A percentile compares a stretch with the other conserved stretches of the same genome.
These are phyloP conservation scores for Nymphalis polychloros DNA, from an alignment of 2,888 invertebrate genomes.

Conservation along the genomic window DNA sequence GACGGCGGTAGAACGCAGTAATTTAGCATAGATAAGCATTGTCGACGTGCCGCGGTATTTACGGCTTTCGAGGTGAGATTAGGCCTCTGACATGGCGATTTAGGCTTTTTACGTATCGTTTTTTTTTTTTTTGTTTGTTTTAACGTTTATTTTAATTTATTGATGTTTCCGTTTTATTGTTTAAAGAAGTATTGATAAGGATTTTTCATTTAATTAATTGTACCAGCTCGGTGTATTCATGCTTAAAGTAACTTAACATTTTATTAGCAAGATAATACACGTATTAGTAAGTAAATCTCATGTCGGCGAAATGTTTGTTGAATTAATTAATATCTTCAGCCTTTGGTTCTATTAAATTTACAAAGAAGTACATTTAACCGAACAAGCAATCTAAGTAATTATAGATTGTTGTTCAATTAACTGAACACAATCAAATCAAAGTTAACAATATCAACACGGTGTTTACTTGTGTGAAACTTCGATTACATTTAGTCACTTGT, in stretches of 20 bases:
- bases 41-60: slow-evolving; percentile 49
- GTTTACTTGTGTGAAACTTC: slow-evolving; percentile 22
- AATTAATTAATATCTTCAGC: too few species aligned
- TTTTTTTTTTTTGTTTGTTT: not conserved
- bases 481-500: slow-evolving; percentile 27
- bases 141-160: not conserved
- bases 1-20: slow-evolving; percentile 50
- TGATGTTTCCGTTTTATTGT: not conserved
- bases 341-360: not conserved
- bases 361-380: not conserved
- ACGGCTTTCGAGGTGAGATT: slow-evolving; percentile 48
- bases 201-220: too few species aligned
- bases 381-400: not conserved
- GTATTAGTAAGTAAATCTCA: not conserved
- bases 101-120: slow-evolving; percentile 28
- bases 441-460: slow-evolving; percentile 19
- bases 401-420: not conserved
- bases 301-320: not conserved
- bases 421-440: slow-evolving; percentile 15
- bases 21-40: slow-evolving; percentile 62
- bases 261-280: too few species aligned
- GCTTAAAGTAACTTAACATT: too few species aligned
- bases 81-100: slow-evolving; percentile 34
- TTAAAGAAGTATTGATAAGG: not conserved
- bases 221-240: too few species aligned